phyloP scores from a whole-genome alignment of 2,113 vertebrate species.

The Cranoglanis bouderius region DNA sequence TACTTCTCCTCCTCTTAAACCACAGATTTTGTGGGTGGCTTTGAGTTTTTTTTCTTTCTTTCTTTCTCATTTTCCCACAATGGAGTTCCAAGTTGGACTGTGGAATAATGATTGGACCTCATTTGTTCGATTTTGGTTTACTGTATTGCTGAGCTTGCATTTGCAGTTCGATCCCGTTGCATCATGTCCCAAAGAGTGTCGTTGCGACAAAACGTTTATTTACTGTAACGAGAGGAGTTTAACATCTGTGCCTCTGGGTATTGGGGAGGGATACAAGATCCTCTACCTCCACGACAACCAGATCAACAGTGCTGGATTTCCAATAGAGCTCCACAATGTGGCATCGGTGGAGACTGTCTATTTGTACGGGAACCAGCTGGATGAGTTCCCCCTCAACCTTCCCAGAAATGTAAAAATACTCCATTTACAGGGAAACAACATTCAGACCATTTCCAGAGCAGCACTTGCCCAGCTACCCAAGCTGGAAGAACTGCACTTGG shows the following conservation, averaged over 20 bases:
- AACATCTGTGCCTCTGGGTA: conserved; percentile 98
- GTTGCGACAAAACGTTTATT: conserved; percentile 92
- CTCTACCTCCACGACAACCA: conserved; percentile 99
- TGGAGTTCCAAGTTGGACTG: conserved; percentile 84
- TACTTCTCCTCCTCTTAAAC: conserved; percentile 46
- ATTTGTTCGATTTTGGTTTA: conserved; percentile 86
- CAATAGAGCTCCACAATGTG: conserved; percentile 88
- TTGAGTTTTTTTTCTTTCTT: conserved; percentile 45
- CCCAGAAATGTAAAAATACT: conserved; percentile 91
- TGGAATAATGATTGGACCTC: conserved; percentile 86
- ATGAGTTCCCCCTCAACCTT: conserved; percentile 96
- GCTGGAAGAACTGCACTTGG: conserved; percentile 93
- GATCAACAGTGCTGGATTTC: conserved; percentile 99
- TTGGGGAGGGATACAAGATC: conserved; percentile 90
- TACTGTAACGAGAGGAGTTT: conserved; percentile 98
- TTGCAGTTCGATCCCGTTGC: conserved; percentile 79
- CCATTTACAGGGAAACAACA: conserved; percentile 98
- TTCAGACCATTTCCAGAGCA: conserved; percentile 94
- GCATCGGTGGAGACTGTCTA: conserved; percentile 91
- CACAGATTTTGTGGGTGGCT: conserved; percentile 58
- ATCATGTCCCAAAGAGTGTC: conserved; percentile 90
- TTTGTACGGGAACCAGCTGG: conserved; percentile 95
- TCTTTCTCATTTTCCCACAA: conserved; percentile 67
- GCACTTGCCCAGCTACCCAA: conserved; percentile 89
- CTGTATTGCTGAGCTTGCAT: conserved; percentile 85